Evolutionary conservation across 1,140 invertebrate species (phyloP), one percentile per base, ranked within the genome.

Genomic region (Drosophila triauraria): DNA sequence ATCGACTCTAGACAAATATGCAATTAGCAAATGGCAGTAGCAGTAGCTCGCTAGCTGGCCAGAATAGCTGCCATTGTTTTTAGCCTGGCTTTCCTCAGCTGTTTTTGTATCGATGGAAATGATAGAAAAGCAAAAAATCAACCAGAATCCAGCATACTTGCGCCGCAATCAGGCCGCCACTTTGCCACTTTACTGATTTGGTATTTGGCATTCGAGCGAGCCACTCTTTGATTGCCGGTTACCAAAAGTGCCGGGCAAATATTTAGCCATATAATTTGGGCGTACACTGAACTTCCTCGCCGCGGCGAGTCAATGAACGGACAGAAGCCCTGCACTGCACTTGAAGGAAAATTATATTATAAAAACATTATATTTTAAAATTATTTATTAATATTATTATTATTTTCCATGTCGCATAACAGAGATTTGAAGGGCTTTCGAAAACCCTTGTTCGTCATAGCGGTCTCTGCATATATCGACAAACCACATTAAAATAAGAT

Each of bases 201-300:
- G 71, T 68, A 68, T 47, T 82, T 72, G 75, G 69, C 69, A 70
- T 77, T 67, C 68, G 60, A 70, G 67, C 67, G 62, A 70, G 62
- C 65, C 65, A 70, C 69, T 72, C 69, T 72, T 72, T 84, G 81
- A 84, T 84, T 84, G 82, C 65, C 54, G 82, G 82, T 71, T 81
- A 71, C 64, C 83, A 80, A 86, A 86, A 88, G 84, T 88, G 83
- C 65, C 80, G 84, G 63, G 51, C 67, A 83, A 87, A 86, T 86
- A 88, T 88, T 86, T 88, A 88, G 76, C 63, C 70, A 72, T 83
- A 77, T 88, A 88, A 86, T 86, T 86, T 86, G 83, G 83, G 84
- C 76, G 67, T 60, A 27, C 67, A 54, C 48, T 70, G 62, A 68
- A 68, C 67, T 54, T 65, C 40, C 62, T 20, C 35, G 53, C 32